Conservation (phyloP, 2,797 vertebrate genomes). For the Gymnocypris eckloni region DNA sequence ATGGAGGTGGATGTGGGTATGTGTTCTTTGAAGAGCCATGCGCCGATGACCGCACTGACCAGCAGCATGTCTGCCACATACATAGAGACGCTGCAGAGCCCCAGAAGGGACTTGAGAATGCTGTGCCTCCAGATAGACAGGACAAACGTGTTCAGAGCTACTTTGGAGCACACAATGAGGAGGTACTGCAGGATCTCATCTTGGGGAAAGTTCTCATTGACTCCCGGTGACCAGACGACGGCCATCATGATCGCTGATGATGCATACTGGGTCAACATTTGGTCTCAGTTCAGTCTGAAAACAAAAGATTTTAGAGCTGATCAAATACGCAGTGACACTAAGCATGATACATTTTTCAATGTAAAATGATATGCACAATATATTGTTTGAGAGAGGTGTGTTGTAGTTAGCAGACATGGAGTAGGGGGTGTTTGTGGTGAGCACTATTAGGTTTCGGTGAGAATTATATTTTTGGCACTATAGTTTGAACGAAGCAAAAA, state of each 20-base stretch:
- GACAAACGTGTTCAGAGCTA: constrained; percentile 61
- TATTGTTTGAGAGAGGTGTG: neutral
- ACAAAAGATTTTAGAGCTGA: neutral
- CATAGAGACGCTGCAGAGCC: constrained; percentile 69
- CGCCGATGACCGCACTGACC: neutral
- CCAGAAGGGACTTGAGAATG: constrained; percentile 60
- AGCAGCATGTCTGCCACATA: constrained; percentile 68
- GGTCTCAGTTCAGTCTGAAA: neutral
- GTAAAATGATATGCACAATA: neutral
- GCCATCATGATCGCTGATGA: constrained; percentile 66
- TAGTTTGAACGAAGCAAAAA: neutral
- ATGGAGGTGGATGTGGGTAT: neutral
- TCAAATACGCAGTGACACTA: neutral
- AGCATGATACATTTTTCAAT: neutral
- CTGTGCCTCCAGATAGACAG: constrained; percentile 60
- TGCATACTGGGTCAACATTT: neutral
- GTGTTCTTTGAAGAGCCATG: constrained; percentile 58
- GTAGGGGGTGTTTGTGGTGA: neutral
- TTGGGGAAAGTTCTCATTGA: neutral
- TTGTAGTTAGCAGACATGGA: neutral
- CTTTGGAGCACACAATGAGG: constrained; percentile 70
- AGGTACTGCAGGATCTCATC: constrained; percentile 65
- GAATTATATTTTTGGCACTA: neutral
- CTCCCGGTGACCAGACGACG: constrained; percentile 60
- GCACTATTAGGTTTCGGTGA: neutral